phyloP scores from a whole-genome alignment of 2,113 vertebrate genomes.

The Sturnira hondurensis region DNA sequence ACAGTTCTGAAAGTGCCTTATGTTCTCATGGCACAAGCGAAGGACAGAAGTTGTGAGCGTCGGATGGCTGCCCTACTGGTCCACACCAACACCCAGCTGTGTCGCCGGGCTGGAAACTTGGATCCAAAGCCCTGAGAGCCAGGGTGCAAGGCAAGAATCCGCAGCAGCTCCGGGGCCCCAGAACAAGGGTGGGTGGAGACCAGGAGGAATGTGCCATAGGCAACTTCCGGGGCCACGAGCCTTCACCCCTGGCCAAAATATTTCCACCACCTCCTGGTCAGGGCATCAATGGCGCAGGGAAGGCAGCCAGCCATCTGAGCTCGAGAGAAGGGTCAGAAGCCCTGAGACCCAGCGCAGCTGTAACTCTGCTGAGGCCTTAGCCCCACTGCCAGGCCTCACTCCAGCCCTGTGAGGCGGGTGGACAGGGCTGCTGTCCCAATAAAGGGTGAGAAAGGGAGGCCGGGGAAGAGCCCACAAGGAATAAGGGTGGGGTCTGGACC shows the following conservation, averaged over 20 bases:
- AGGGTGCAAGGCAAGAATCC: background rate
- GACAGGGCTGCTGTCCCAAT: background rate
- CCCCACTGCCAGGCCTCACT: background rate
- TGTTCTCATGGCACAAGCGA: background rate
- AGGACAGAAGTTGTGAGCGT: background rate
- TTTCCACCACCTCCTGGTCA: background rate
- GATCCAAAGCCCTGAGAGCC: background rate
- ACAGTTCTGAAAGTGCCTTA: background rate
- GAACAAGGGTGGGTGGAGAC: background rate
- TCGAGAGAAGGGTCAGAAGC: fast-evolving
- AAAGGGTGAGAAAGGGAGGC: background rate
- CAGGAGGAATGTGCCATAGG: background rate
- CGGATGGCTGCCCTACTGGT: background rate
- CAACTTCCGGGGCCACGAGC: background rate
- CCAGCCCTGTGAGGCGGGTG: too few species aligned
- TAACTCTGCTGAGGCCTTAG: too few species aligned
- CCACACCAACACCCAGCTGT: background rate
- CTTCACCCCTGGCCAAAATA: background rate
- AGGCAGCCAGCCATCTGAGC: background rate
- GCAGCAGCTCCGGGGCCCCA: background rate
- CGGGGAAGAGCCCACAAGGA: background rate
- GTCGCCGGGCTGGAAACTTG: background rate
- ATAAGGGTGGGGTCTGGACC: background rate
- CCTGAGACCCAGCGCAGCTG: background rate
- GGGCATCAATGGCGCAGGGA: background rate